phyloP scores from a whole-genome alignment of 2,797 vertebrate genomes.

The Peromyscus nudipes region DNA sequence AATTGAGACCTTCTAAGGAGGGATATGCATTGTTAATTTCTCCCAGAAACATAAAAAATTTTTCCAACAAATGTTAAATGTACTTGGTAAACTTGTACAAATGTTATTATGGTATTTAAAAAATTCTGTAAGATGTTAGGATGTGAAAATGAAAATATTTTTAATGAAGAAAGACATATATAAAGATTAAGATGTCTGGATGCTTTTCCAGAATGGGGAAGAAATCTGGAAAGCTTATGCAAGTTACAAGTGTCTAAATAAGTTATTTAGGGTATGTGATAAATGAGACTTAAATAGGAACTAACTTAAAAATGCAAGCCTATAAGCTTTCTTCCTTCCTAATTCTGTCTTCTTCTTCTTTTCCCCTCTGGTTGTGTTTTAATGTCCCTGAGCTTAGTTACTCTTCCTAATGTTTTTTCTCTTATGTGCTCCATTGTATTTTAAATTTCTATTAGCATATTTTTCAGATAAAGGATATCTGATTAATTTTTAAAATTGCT shows the following conservation, averaged over 20 bases:
- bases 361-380: not conserved
- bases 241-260: not conserved
- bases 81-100: not conserved
- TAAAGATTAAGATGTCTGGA: not conserved
- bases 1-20: not conserved
- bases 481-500: not conserved
- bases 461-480: not conserved
- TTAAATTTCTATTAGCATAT: not conserved
- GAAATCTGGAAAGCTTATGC: not conserved
- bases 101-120: not conserved
- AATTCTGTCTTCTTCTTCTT: not conserved
- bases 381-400: not conserved
- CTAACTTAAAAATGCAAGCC: not conserved
- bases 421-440: not conserved
- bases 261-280: not conserved
- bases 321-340: not conserved
- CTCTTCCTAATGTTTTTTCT: not conserved
- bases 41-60: not conserved
- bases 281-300: not conserved
- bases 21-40: not conserved
- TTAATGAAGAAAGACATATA: not conserved
- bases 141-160: not conserved
- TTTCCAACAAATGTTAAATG: not conserved
- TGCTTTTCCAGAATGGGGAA: not conserved
- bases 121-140: not conserved